Evolutionary conservation across 2,888 invertebrate species (phyloP).

Genomic region (Ormyrus thymus): DNA sequence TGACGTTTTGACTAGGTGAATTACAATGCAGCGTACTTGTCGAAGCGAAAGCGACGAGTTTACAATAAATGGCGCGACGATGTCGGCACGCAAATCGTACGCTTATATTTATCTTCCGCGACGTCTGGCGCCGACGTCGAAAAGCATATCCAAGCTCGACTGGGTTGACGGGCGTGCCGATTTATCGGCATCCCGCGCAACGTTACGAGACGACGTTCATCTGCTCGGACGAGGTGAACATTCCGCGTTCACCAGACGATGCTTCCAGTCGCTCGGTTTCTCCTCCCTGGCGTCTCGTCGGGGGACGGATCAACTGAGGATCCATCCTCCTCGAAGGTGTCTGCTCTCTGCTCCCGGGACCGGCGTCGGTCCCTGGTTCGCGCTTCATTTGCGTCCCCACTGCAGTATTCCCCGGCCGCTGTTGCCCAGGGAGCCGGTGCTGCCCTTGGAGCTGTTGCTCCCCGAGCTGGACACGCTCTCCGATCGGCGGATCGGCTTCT

Average conservation of each 20-base stretch:
- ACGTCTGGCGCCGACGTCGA: no score
- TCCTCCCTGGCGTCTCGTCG: not conserved
- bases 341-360: no score
- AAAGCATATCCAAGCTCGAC: no score
- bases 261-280: not conserved
- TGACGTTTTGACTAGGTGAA: conserved; percentile 43
- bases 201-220: not conserved
- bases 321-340: no score
- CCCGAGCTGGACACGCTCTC: conserved; percentile 69
- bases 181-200: no score
- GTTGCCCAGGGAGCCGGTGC: no score
- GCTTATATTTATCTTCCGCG: no score
- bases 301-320: no score
- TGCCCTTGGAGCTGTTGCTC: conserved; percentile 62
- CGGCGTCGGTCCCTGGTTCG: no score
- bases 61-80: not conserved
- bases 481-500: conserved; percentile 75
- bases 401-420: no score
- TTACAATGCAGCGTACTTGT: not conserved
- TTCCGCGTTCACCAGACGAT: not conserved
- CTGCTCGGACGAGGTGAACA: not conserved
- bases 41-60: no score
- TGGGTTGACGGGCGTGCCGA: not conserved
- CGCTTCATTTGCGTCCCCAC: no score
- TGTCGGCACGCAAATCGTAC: not conserved